Evolutionary conservation across 2,888 invertebrate species (phyloP).

Genomic region (Eretmocerus hayati): DNA sequence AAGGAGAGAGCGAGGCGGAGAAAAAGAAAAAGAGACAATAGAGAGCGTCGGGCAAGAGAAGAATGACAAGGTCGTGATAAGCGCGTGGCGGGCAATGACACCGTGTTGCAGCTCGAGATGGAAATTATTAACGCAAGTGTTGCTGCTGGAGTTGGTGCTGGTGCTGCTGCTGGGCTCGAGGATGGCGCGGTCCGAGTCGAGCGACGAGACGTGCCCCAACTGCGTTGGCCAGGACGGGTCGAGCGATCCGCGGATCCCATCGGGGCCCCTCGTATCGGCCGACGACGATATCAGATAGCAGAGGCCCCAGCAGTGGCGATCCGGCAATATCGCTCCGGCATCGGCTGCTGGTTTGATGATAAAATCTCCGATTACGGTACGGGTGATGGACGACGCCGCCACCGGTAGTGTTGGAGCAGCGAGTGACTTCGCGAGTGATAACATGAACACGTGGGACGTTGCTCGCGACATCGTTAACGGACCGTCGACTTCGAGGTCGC

Average conservation of each 20-base stretch:
- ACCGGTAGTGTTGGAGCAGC: constrained; percentile 39
- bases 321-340: neutral
- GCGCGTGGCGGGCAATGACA: constrained; percentile 24
- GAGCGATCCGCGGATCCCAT: neutral
- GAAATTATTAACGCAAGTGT: constrained; percentile 24
- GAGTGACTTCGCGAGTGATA: constrained; percentile 39
- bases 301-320: neutral
- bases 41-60: constrained; percentile 1
- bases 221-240: neutral
- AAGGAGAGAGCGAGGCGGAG: neutral
- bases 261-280: neutral
- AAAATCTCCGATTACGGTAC: neutral
- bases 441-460: constrained; percentile 39
- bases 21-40: neutral
- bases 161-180: constrained; percentile 22
- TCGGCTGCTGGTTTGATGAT: neutral
- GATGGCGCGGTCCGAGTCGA: constrained; percentile 20
- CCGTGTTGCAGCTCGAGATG: constrained; percentile 39
- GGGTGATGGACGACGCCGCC: constrained; percentile 16
- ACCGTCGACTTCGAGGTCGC: constrained; percentile 37
- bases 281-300: constrained; percentile 3
- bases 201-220: neutral
- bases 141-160: constrained; percentile 31
- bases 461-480: constrained; percentile 28
- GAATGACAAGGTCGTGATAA: constrained; percentile 14